Percentiles rank a stretch among this genome's conserved stretches.
Conservation (phyloP, 2,797 vertebrate species). For the Ispidina picta region DNA sequence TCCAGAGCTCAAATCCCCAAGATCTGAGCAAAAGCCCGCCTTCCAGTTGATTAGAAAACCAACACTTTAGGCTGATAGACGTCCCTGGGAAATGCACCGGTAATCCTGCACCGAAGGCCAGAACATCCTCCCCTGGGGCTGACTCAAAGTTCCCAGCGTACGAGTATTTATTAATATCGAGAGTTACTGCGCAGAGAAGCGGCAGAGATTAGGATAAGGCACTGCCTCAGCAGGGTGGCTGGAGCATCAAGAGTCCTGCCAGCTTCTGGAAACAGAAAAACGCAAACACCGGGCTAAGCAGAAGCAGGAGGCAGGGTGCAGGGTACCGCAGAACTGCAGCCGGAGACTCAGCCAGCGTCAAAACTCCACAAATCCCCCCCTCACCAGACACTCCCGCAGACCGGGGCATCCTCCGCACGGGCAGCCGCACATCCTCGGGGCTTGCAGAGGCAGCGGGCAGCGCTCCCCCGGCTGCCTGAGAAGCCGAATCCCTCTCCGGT, state of each 20-base stretch:
- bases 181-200: background rate
- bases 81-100: background rate
- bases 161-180: background rate
- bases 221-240: background rate
- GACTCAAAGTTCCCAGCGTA: background rate
- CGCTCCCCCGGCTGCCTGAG: background rate
- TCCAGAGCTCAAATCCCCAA: constrained; percentile 18
- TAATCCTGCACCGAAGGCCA: background rate
- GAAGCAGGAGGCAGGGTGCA: background rate
- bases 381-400: background rate
- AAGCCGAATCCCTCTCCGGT: background rate
- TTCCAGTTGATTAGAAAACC: background rate
- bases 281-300: background rate
- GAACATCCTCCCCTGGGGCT: background rate
- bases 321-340: background rate
- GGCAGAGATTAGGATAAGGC: background rate
- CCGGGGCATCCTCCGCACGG: background rate
- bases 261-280: background rate
- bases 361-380: background rate
- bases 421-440: background rate
- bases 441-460: background rate
- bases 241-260: background rate
- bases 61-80: background rate
- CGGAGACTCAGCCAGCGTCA: background rate
- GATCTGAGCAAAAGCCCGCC: background rate